These are phyloP conservation scores for Acrocephalus scirpaceus DNA, from an alignment of 2,797 vertebrate genomes.

Conservation along the genomic window DNA sequence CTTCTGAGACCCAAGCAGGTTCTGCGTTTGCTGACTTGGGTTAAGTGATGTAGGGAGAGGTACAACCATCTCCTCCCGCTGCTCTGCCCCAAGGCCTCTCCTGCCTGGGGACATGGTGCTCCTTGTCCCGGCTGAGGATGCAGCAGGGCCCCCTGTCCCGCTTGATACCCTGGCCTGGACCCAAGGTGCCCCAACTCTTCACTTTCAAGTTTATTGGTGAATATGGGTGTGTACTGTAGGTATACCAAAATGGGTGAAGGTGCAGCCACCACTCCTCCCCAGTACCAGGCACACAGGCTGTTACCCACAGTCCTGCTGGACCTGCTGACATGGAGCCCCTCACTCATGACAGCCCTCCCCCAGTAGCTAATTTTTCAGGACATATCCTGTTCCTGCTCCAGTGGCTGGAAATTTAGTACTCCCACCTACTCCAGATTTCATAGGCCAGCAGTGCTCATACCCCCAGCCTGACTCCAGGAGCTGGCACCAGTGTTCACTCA, in stretches of 20 bases:
- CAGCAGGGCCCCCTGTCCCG: fast-evolving
- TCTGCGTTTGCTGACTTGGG: background rate
- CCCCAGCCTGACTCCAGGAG: background rate
- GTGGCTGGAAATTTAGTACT: no score
- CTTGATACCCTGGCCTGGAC: background rate
- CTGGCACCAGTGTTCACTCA: background rate
- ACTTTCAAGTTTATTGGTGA: background rate
- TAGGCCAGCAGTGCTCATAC: background rate
- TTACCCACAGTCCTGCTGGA: background rate
- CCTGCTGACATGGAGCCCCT: background rate
- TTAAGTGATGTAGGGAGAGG: no score
- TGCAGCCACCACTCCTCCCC: background rate
- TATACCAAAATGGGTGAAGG: background rate
- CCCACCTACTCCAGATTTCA: background rate
- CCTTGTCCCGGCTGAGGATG: background rate
- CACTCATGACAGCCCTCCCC: background rate
- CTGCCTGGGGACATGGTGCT: background rate
- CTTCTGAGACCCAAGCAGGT: no score
- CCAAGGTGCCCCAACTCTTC: background rate
- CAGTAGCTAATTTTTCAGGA: background rate
- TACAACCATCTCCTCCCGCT: background rate
- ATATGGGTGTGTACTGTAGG: no score
- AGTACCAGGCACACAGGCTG: background rate
- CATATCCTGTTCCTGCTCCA: fast-evolving
- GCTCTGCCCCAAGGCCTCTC: background rate